A percentile compares a stretch with the other conserved stretches of the same genome.
phyloP scores from a whole-genome alignment of 2,888 invertebrate species.

The Dyspetes luteomarginatus region DNA sequence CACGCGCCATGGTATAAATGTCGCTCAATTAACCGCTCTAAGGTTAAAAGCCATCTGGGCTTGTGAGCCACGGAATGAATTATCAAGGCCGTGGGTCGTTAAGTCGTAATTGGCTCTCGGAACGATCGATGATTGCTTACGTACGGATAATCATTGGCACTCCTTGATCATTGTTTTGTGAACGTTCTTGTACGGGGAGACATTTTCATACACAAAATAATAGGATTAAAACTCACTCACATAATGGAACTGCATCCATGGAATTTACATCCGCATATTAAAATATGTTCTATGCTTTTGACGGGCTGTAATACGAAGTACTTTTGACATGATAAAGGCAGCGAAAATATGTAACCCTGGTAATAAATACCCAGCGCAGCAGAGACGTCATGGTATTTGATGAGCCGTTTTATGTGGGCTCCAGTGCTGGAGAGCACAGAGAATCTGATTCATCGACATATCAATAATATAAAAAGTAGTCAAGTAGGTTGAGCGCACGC shows the following conservation, averaged over 20 bases:
- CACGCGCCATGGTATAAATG: slow-evolving; percentile 1
- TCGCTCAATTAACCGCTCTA: slow-evolving; percentile 28
- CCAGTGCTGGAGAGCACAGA: no score
- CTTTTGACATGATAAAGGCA: no score
- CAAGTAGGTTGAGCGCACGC: no score
- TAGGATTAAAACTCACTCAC: background rate
- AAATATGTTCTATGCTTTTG: no score
- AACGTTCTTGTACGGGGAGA: background rate
- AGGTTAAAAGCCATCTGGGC: slow-evolving; percentile 24
- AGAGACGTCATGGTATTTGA: no score
- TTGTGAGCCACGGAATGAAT: slow-evolving; percentile 24
- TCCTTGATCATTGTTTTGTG: slow-evolving; percentile 5
- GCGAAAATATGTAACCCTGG: no score
- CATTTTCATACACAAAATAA: background rate
- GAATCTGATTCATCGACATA: no score
- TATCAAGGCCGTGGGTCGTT: slow-evolving; percentile 24
- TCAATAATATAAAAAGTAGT: no score
- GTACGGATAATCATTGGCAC: slow-evolving; percentile 14
- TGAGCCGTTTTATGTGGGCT: no score
- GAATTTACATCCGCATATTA: no score
- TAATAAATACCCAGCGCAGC: no score
- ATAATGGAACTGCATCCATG: background rate
- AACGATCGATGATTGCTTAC: slow-evolving; percentile 41
- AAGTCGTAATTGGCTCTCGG: slow-evolving; percentile 39
- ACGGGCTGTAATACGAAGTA: no score